A percentile compares a stretch with the other conserved stretches of the same genome.
Evolutionary conservation across 2,113 vertebrate genomes (phyloP).

Genomic region (Pycnonotus jocosus): DNA sequence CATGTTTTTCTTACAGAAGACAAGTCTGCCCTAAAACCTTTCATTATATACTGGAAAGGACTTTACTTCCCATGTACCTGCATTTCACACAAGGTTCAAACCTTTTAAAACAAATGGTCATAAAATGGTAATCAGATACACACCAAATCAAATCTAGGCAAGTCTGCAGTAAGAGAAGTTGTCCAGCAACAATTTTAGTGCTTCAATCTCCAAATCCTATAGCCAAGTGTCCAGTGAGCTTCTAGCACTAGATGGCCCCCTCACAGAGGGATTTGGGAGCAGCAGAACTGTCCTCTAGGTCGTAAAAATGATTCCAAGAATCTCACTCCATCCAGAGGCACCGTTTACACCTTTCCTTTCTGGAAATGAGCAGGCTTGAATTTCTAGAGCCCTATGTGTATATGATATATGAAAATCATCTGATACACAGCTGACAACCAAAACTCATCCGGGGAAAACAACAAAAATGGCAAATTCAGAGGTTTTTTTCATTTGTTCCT

Average conservation of each 20-base stretch:
- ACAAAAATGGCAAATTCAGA: background rate
- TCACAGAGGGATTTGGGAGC: background rate
- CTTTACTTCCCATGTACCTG: background rate
- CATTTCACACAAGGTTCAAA: background rate
- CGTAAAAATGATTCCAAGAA: rapidly evolving
- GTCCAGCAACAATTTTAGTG: background rate
- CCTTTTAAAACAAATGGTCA: background rate
- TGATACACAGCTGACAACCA: background rate
- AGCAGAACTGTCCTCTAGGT: background rate
- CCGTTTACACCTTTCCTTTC: background rate
- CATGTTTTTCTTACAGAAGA: background rate
- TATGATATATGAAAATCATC: background rate
- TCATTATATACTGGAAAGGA: background rate
- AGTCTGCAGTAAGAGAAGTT: background rate
- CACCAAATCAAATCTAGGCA: background rate
- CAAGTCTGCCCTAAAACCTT: background rate
- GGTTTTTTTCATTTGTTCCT: background rate
- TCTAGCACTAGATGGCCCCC: conserved; percentile 25
- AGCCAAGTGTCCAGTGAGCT: background rate
- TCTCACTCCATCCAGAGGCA: background rate
- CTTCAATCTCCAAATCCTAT: background rate
- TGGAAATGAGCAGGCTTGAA: background rate
- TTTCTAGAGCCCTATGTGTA: background rate
- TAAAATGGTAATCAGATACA: background rate
- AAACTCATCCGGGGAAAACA: background rate